phyloP scores from a whole-genome alignment of 2,888 invertebrate genomes.

The Teleiodes luculella region DNA sequence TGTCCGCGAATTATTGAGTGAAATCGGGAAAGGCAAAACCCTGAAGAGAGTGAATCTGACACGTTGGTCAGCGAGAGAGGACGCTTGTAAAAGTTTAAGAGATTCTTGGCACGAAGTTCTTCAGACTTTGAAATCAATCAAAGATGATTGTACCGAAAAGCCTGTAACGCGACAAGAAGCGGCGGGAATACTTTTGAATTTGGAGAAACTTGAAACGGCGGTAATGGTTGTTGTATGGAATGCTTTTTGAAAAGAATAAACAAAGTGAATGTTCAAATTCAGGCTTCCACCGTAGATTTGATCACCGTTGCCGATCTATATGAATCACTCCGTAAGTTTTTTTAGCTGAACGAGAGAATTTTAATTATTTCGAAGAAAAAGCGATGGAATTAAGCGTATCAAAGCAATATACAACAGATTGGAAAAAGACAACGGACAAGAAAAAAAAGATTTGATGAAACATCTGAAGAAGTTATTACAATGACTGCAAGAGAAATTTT shows the following conservation, averaged over 20 bases:
- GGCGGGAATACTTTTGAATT: constrained; percentile 12
- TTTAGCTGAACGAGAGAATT: constrained; percentile 15
- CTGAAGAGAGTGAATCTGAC: constrained; percentile 34
- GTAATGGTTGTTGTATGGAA: constrained; percentile 20
- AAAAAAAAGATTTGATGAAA: constrained; percentile 19
- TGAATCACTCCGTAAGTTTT: constrained; percentile 13
- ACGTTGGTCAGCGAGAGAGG: constrained; percentile 36
- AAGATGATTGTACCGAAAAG: constrained; percentile 30
- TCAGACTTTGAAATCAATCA: constrained; percentile 23
- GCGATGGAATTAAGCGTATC: constrained; percentile 13
- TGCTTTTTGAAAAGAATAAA: constrained; percentile 20
- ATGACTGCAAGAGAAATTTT: constrained; percentile 6
- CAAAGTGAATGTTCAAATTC: constrained; percentile 13
- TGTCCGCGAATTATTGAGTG: constrained; percentile 16
- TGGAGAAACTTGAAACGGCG: constrained; percentile 18
- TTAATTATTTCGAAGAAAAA: constrained; percentile 13
- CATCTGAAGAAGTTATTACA: constrained; percentile 2
- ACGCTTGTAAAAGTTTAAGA: constrained; percentile 27
- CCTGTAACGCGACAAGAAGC: constrained; percentile 9
- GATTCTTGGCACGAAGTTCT: constrained; percentile 27
- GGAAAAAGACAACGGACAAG: constrained; percentile 19
- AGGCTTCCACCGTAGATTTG: constrained; percentile 17
- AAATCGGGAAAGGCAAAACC: constrained; percentile 22
- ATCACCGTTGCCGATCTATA: constrained; percentile 16
- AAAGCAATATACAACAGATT: constrained; percentile 12